Conservation (phyloP, 2,888 invertebrate genomes). For the Apamea epomidion region DNA sequence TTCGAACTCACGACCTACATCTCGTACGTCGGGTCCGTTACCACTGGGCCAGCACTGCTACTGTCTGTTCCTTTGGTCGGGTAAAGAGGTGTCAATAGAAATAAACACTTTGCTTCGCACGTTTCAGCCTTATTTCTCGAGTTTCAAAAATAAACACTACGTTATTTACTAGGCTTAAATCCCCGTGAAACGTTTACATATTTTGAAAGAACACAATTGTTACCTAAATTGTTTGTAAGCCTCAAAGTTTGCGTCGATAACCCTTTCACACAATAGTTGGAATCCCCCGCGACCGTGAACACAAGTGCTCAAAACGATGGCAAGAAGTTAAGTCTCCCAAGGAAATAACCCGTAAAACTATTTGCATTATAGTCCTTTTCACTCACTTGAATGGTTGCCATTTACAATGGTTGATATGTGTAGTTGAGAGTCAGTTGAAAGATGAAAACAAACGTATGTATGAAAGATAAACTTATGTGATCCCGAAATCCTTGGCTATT, state of each 20-base stretch:
- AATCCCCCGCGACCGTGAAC: constrained; percentile 35
- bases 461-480: background rate
- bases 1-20: too few species aligned
- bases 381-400: constrained; percentile 34
- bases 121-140: background rate
- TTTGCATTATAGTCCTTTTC: constrained; percentile 55
- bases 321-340: constrained; percentile 48
- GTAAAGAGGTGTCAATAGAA: too few species aligned
- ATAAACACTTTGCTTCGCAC: background rate
- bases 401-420: constrained; percentile 25
- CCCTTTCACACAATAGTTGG: constrained; percentile 46
- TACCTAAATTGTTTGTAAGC: constrained; percentile 51
- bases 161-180: background rate
- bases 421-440: background rate
- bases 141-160: background rate
- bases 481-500: background rate
- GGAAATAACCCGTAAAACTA: constrained; percentile 60
- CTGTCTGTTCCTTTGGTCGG: too few species aligned
- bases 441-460: background rate
- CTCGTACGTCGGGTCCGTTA: too few species aligned
- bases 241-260: constrained; percentile 55
- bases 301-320: constrained; percentile 45
- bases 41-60: too few species aligned
- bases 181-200: constrained; percentile 7
- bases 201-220: constrained; percentile 45